Conservation (phyloP, 1,140 invertebrate genomes). For the Drosophila santomea region DNA sequence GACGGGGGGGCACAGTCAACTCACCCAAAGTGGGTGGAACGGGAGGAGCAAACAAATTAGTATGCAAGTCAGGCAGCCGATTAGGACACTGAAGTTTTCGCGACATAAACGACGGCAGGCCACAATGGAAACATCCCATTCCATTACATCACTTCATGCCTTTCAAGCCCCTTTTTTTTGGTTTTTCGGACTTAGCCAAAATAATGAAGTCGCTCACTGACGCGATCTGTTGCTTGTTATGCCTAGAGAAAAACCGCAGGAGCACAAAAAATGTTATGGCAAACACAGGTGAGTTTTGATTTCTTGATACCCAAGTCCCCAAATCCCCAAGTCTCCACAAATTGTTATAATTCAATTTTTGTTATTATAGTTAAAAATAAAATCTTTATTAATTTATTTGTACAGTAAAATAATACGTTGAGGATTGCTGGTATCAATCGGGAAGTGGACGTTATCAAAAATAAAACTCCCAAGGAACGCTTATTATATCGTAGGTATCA, state of each 20-base stretch:
- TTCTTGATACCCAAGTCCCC: neutral
- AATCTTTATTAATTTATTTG: neutral
- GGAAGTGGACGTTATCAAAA: neutral
- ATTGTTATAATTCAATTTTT: too few relatives aligned
- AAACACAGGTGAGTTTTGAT: neutral
- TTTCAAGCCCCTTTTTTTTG: constrained; percentile 42
- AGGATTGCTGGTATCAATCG: too few relatives aligned
- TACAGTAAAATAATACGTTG: neutral
- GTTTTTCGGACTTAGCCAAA: constrained; percentile 40
- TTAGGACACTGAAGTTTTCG: constrained; percentile 84
- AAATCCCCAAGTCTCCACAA: too few relatives aligned
- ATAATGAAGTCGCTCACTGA: constrained; percentile 72
- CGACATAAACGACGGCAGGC: constrained; percentile 73
- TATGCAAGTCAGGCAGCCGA: constrained; percentile 81
- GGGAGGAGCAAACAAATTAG: constrained; percentile 77
- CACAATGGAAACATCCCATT: constrained; percentile 46
- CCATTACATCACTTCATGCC: constrained; percentile 21
- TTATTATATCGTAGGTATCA: neutral
- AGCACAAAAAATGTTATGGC: constrained; percentile 18
- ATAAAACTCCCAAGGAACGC: neutral
- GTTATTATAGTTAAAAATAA: neutral
- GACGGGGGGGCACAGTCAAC: neutral
- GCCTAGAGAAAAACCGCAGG: constrained; percentile 17
- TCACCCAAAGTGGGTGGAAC: constrained; percentile 11
- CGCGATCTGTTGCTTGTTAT: constrained; percentile 67